phyloP scores from a whole-genome alignment of 2,113 vertebrate genomes.

The Mugil cephalus region DNA sequence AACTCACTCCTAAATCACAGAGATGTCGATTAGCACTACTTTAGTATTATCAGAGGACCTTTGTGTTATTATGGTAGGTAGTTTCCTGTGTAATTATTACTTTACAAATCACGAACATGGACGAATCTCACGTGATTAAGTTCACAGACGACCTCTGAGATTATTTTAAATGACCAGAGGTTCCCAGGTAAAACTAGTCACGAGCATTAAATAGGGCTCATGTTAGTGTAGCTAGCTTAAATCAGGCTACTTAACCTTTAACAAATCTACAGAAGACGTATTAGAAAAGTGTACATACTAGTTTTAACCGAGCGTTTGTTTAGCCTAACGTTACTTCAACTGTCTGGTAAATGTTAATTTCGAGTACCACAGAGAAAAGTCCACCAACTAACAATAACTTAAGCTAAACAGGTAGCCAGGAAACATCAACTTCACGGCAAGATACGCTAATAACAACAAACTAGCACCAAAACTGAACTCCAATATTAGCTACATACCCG shows the following conservation, averaged over 20 bases:
- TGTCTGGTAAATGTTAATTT: slow-evolving; percentile 12
- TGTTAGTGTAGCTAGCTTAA: background rate
- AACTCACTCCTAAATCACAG: no score
- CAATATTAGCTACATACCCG: fast-evolving
- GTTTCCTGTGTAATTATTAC: no score
- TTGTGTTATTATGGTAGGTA: no score
- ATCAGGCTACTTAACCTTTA: background rate
- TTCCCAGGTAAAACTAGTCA: no score
- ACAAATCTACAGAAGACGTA: background rate
- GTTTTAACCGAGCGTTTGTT: background rate
- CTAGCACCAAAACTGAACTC: fast-evolving
- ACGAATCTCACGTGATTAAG: no score
- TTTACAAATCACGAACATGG: no score
- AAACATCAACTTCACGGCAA: background rate
- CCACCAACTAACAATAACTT: slow-evolving; percentile 37
- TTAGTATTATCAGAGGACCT: no score
- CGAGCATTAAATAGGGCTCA: no score
- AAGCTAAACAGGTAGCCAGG: background rate
- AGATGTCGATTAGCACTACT: no score
- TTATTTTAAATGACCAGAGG: no score
- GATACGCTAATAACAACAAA: background rate
- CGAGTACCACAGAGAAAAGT: slow-evolving; percentile 15
- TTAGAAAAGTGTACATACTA: no score
- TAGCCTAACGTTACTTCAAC: background rate
- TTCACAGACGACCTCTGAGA: no score